Percentiles rank a stretch among this genome's conserved stretches.
Evolutionary conservation across 2,888 invertebrate species (phyloP).

Genomic region (Melanargia galathea): DNA sequence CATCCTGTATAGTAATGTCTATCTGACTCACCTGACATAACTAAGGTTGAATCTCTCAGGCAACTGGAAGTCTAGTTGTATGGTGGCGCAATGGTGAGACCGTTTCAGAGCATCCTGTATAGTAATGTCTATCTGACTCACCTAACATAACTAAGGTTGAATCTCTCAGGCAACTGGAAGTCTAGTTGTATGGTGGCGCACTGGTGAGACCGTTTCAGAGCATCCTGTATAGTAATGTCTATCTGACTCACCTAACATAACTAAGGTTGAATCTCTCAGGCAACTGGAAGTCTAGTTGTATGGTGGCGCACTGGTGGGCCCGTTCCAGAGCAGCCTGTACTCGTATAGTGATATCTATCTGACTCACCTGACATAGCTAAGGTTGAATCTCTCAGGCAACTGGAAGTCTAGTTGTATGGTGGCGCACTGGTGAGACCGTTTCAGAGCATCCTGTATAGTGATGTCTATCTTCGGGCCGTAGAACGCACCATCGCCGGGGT

Average conservation of each 20-base stretch:
- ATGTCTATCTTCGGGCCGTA: constrained; percentile 99
- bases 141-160: constrained; percentile 91
- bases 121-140: constrained; percentile 96
- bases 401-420: constrained; percentile 99
- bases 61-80: constrained; percentile 98
- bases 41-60: constrained; percentile 94
- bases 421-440: constrained; percentile 96
- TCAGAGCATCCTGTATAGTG: constrained; percentile 95
- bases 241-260: constrained; percentile 93
- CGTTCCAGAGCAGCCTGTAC: no score
- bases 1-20: constrained; percentile 98
- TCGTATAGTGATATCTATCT: no score
- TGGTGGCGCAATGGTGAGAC: constrained; percentile 97
- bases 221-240: constrained; percentile 98
- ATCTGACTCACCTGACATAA: constrained; percentile 91
- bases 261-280: no score
- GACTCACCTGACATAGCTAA: constrained; percentile 87
- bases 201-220: constrained; percentile 93
- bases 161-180: constrained; percentile 97
- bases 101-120: constrained; percentile 96
- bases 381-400: constrained; percentile 94
- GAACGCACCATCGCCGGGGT: constrained; percentile 98
- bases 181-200: constrained; percentile 99
- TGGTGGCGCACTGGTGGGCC: no score
- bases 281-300: no score